Base-by-base conservation (phyloP, 2,888 invertebrate species). In the Uropetala carovei region DNA sequence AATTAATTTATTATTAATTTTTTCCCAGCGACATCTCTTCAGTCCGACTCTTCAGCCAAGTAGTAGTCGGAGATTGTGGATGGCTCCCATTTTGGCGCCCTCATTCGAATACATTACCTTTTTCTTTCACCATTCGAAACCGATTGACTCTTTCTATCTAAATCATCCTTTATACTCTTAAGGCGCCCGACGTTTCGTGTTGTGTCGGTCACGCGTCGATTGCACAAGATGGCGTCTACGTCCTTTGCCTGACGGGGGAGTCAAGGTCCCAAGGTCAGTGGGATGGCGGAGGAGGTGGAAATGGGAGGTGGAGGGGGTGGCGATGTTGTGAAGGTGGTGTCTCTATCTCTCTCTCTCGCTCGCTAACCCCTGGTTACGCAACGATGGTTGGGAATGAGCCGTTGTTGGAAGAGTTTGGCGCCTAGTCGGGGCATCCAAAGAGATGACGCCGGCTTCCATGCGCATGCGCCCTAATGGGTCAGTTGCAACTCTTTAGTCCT, bases 221-320 rank as follows among this genome's bases (percentile, higher is more conserved):
- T 75, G 75, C 75, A 75, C 75, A 75, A 75, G 27, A 75, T 75
- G 75, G 86, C 86, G 86, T 22, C 14, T 30, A 64, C 89, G 89
- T 89, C 89, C 89, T 89, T 89, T 89, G 60, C 30, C 43, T 89
- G 59, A 64, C 27, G 14, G 83, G 27, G 43, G 89, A 89, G 89
- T 68, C 89, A 89, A 89, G 89, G 89, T 89, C 64, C 58, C 89
- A 89, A 89, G 89, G 89, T 89, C 89, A 89, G 64, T 68, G 89
- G 43, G 89, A 89, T 89, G 89, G 27, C 8, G 22, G 18, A 11
- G n/a, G 56, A n/a, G 56, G 56, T 43, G 56, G 83, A 56, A 7
- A 16, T 16, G 57, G 83, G 83, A 9, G 0, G 56, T 16, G 14
- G 22, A 57, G 16, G 43, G 5, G 43, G 43, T 43, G 43, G 43